Conservation (phyloP, 2,113 vertebrate species). For the Rhinichthys klamathensis region DNA sequence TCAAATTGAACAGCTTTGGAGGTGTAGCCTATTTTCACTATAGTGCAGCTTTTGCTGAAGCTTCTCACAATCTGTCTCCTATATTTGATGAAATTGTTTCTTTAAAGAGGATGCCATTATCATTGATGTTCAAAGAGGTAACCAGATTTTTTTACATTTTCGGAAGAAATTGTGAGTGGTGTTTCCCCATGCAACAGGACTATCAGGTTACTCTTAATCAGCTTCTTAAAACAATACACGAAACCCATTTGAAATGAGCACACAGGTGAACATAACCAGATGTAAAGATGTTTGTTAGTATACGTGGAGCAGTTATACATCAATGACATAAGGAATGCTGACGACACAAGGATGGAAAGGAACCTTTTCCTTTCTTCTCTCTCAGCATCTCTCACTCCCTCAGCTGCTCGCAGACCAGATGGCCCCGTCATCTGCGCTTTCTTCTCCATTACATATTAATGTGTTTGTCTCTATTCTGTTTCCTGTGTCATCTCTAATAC, state of each 20-base stretch:
- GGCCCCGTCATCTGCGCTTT: constrained; percentile 46
- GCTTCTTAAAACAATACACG: neutral
- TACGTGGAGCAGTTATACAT: neutral
- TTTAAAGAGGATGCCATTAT: neutral
- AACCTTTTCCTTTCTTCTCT: neutral
- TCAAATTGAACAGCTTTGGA: neutral
- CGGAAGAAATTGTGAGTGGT: too few species aligned
- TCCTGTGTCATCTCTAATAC: constrained; percentile 49
- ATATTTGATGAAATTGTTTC: neutral
- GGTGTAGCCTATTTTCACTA: neutral
- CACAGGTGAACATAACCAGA: neutral
- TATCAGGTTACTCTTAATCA: neutral
- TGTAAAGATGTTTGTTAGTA: neutral
- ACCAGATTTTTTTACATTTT: neutral
- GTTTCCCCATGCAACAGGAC: neutral
- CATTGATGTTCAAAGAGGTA: neutral
- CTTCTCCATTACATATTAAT: constrained; percentile 56
- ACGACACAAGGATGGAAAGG: neutral
- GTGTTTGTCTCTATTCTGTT: constrained; percentile 45
- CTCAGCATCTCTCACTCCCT: constrained; percentile 2
- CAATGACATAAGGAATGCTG: neutral
- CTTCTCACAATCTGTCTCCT: neutral
- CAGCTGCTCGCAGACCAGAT: constrained; percentile 49
- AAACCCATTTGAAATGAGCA: neutral
- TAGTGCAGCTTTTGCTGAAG: neutral